Conservation (phyloP, 2,113 vertebrate species). For the Chionodraco myersi region DNA sequence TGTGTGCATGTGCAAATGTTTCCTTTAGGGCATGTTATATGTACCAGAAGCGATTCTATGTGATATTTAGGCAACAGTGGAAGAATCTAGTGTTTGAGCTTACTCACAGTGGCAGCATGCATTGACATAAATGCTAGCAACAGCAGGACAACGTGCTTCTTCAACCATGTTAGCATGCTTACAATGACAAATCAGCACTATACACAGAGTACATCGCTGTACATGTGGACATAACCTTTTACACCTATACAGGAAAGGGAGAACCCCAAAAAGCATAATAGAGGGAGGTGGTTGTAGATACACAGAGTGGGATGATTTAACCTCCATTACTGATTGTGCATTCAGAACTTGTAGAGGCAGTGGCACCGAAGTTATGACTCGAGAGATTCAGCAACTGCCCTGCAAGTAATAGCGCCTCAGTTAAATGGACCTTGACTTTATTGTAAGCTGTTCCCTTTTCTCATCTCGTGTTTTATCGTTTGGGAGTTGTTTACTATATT, state of each 20-base stretch:
- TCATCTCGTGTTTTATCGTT: conserved; percentile 66
- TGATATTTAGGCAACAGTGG: neutral
- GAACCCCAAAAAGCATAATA: too few relatives aligned
- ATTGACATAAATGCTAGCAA: too few relatives aligned
- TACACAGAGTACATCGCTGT: neutral
- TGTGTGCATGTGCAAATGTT: neutral
- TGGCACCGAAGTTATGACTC: conserved; percentile 32
- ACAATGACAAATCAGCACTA: too few relatives aligned
- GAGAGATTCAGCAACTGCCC: conserved; percentile 18
- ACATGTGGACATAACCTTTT: neutral
- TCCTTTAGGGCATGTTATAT: neutral
- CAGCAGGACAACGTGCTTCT: too few relatives aligned
- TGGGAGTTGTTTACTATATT: conserved; percentile 64
- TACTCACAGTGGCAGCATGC: neutral
- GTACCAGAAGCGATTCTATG: neutral
- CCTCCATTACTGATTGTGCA: conserved; percentile 37
- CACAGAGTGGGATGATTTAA: conserved; percentile 41
- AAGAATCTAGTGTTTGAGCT: neutral
- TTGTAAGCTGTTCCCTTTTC: conserved; percentile 55
- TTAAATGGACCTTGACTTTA: conserved; percentile 73
- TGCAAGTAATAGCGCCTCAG: conserved; percentile 22
- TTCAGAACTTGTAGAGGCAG: conserved; percentile 14
- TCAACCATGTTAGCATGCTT: neutral
- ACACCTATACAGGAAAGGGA: too few relatives aligned
- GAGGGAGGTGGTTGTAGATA: conserved; percentile 31